A percentile compares a stretch with the other conserved stretches of the same genome.
Conservation (phyloP, 2,888 invertebrate species). For the Cantharis rufa region DNA sequence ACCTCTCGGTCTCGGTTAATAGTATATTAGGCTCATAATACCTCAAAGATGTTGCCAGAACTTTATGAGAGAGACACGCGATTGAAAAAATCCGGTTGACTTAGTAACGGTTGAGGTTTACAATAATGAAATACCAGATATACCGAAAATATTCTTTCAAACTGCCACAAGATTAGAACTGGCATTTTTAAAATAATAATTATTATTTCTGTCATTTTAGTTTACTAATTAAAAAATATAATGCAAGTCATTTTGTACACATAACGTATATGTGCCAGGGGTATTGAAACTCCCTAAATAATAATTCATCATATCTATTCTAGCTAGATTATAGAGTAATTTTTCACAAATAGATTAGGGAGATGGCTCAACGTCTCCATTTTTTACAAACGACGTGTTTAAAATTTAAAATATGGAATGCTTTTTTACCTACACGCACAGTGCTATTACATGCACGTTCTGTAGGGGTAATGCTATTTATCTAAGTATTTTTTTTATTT, state of each 20-base stretch:
- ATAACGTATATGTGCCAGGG: too few species aligned
- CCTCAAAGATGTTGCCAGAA: too few species aligned
- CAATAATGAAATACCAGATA: too few species aligned
- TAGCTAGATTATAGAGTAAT: background rate
- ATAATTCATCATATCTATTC: background rate
- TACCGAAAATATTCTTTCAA: too few species aligned
- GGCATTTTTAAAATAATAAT: too few species aligned
- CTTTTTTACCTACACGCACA: background rate
- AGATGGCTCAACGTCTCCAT: background rate
- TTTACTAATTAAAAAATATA: background rate
- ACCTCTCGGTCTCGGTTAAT: too few species aligned
- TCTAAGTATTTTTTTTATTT: background rate
- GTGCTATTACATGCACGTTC: background rate
- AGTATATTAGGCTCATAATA: too few species aligned
- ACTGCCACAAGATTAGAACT: too few species aligned
- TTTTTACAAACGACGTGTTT: background rate
- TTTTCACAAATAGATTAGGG: background rate
- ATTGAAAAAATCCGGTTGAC: too few species aligned
- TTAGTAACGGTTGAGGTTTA: too few species aligned
- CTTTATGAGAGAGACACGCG: too few species aligned
- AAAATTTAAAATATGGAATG: background rate
- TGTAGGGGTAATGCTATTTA: background rate
- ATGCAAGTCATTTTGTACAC: background rate
- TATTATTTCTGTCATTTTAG: too few species aligned
- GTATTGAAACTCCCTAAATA: background rate